These are phyloP conservation scores for Stegastes partitus DNA, from an alignment of 2,113 vertebrate genomes.

Conservation along the genomic window DNA sequence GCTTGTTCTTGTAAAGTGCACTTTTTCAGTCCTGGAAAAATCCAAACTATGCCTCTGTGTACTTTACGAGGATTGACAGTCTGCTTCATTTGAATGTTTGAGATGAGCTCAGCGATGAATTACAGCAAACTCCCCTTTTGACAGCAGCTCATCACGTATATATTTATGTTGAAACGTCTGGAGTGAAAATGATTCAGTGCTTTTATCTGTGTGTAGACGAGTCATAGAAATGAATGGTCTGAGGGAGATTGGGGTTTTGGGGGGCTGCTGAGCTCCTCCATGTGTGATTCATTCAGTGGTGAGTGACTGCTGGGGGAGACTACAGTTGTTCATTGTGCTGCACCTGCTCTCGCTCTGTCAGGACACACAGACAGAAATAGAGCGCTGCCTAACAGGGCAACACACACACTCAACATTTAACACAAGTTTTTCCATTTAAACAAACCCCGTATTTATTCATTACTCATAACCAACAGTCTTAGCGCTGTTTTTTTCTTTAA, in stretches of 20 bases:
- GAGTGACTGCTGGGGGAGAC: slow-evolving; percentile 31
- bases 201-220: neutral
- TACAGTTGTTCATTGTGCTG: slow-evolving; percentile 75
- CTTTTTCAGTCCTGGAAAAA: neutral
- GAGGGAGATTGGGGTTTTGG: slow-evolving; percentile 12
- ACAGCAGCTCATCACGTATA: neutral
- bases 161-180: too few species aligned
- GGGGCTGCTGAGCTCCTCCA: slow-evolving; percentile 5
- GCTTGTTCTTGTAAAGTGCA: too few species aligned
- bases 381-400: slow-evolving; percentile 57
- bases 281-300: slow-evolving; percentile 37
- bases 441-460: neutral
- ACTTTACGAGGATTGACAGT: too few species aligned
- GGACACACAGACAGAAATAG: slow-evolving; percentile 72
- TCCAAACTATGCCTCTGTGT: neutral
- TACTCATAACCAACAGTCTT: slow-evolving; percentile 9
- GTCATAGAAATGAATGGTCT: neutral
- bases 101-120: neutral
- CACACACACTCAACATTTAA: slow-evolving; percentile 31
- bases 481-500: neutral
- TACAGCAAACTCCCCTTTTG: neutral
- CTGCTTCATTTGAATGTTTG: neutral
- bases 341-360: slow-evolving; percentile 77
- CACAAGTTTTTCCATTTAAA: slow-evolving; percentile 50
- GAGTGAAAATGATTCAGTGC: neutral